Base-by-base conservation (phyloP, 2,888 invertebrate genomes). In the Cylloceria caligata region DNA sequence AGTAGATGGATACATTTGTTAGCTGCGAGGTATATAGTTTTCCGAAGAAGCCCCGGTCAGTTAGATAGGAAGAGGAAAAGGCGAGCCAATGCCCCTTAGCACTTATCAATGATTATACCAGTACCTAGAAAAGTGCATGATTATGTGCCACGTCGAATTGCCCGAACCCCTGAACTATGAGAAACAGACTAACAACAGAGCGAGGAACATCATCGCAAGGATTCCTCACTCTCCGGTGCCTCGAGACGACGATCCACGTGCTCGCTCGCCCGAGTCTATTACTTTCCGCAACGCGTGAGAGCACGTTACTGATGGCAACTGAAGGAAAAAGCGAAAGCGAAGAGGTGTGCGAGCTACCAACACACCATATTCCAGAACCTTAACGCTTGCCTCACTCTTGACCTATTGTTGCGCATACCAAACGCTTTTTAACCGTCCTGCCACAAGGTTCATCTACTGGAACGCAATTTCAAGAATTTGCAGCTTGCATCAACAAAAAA, bases 241-340 rank as follows among this genome's bases (percentile, higher is more conserved):
- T 60, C 36, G 16, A 34, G 60, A 57, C 30, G 9, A 9, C 60
- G 68, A 52, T 52, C 68, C 68, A 57, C 75, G 67, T 57, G 47
- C 45, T 75, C 57, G 65, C 55, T 55, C 34, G 57, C 19, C 30
- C 55, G 42, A 21, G 57, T 62, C 39, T 49, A 62, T 71, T 55
- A 45, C 64, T 65, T 71, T 65, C 34, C 64, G 64, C 60, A 55
- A 69, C 45, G 49, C 42, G 42, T 69, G 24, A 49, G 67, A 39
- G 69, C 34, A 39, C 52, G 39, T 24, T 21, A 24, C 64, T 13
- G 36, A 64, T 55, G 39, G 16, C 55, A n/a, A 62, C 30, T 34
- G 47, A 39, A 39, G 42, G 16, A 57, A 76, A 77, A 77, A 77
- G 62, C 69, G 76, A 77, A 77, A 77, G 76, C 19, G 62, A 64